These are phyloP conservation scores for Thamnophis elegans DNA, from an alignment of 2,797 vertebrate genomes.

Conservation along the genomic window DNA sequence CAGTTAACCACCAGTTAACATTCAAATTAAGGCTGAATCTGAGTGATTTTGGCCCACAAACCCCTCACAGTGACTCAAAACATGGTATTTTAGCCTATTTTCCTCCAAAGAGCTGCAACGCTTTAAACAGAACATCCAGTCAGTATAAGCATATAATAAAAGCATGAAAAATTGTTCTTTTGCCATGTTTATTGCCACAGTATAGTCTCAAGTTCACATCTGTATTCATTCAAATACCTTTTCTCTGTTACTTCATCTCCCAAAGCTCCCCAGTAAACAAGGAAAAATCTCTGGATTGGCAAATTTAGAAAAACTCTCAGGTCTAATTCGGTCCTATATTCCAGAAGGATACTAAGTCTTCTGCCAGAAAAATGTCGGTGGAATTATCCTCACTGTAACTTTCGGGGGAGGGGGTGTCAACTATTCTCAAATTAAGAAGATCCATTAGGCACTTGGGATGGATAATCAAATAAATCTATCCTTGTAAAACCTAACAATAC, in stretches of 20 bases:
- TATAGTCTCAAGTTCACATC: background rate
- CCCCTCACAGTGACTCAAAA: background rate
- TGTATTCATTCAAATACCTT: background rate
- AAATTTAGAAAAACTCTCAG: background rate
- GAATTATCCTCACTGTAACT: background rate
- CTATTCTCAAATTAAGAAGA: background rate
- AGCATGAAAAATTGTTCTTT: background rate
- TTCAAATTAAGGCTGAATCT: background rate
- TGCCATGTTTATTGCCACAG: background rate
- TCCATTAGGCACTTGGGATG: background rate
- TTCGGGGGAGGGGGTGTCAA: background rate
- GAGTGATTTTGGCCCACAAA: background rate
- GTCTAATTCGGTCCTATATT: background rate
- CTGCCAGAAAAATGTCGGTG: background rate
- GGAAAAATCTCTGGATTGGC: background rate
- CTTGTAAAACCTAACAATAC: background rate
- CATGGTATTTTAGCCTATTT: background rate
- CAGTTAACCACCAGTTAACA: background rate
- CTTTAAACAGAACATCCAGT: background rate
- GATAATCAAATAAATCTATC: background rate
- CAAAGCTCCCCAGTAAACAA: background rate
- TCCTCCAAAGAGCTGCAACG: background rate
- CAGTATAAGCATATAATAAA: background rate
- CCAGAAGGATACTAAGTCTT: background rate
- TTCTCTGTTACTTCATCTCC: background rate